Conservation (phyloP, 2,797 vertebrate genomes). For the Petrocephalus sullivani region DNA sequence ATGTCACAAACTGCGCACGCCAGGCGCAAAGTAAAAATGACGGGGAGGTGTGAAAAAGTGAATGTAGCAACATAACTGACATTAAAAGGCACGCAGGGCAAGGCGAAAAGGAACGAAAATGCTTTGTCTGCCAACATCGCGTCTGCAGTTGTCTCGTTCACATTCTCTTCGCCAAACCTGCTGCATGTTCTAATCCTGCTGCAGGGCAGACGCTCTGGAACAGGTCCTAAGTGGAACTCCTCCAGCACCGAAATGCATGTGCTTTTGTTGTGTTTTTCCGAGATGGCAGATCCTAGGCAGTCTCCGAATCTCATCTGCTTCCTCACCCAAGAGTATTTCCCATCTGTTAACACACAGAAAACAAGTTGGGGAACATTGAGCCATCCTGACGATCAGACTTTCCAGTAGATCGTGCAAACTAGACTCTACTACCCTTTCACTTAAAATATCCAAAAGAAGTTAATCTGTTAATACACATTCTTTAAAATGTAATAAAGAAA, state of each 20-base stretch:
- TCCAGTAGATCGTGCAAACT: neutral
- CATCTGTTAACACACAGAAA: slow-evolving; percentile 67
- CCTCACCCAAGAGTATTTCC: slow-evolving; percentile 71
- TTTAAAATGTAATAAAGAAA: neutral
- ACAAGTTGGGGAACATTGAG: slow-evolving; percentile 40
- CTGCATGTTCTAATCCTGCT: neutral
- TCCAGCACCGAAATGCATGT: neutral
- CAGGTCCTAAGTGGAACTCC: neutral
- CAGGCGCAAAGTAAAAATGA: neutral
- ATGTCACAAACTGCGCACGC: neutral
- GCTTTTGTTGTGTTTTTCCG: neutral
- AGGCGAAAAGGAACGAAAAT: neutral
- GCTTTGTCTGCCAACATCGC: neutral
- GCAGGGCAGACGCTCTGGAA: neutral
- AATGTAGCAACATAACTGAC: neutral
- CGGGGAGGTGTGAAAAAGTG: neutral
- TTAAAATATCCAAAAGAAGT: neutral
- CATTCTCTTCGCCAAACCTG: slow-evolving; percentile 2
- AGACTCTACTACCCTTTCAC: neutral
- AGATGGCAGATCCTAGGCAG: neutral
- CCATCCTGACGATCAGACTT: neutral
- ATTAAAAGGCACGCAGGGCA: neutral
- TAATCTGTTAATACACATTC: neutral
- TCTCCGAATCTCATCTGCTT: slow-evolving; percentile 37
- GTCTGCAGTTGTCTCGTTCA: neutral